Percentiles rank a stretch among this genome's conserved stretches.
These are phyloP conservation scores for Lagorchestes hirsutus DNA, from an alignment of 2,797 vertebrate species.

Conservation along the genomic window DNA sequence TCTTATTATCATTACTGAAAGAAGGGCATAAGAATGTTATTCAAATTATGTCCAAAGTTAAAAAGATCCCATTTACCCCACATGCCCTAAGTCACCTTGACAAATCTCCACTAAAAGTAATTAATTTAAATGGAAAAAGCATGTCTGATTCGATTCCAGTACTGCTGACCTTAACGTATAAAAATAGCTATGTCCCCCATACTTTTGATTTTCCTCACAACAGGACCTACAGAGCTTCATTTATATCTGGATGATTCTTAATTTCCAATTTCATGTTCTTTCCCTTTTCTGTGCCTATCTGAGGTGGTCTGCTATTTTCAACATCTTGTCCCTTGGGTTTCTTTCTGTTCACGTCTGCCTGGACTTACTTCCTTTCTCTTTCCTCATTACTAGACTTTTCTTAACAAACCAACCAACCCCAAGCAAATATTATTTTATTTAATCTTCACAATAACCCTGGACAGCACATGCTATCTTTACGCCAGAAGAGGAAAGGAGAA, in stretches of 20 bases:
- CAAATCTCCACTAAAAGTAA: neutral
- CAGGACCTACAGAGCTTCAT: neutral
- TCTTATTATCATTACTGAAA: constrained; percentile 15
- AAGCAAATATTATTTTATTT: neutral
- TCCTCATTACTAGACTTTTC: neutral
- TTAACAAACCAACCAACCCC: neutral
- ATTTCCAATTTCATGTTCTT: neutral
- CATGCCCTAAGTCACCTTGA: neutral
- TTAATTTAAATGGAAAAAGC: neutral
- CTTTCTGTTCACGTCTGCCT: neutral
- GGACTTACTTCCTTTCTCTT: neutral
- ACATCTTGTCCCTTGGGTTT: neutral
- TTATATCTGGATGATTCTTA: neutral
- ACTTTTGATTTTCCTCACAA: neutral
- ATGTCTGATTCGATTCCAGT: neutral
- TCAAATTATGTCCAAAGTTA: constrained; percentile 29
- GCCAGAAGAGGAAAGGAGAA: neutral
- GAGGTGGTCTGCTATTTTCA: neutral
- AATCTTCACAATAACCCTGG: neutral
- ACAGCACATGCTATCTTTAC: neutral
- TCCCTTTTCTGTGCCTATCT: neutral
- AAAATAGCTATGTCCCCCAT: neutral
- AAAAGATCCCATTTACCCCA: neutral
- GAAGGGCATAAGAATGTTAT: neutral
- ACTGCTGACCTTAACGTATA: neutral